Evolutionary conservation across 2,113 vertebrate genomes (phyloP).

Genomic region (Scophthalmus maximus): DNA sequence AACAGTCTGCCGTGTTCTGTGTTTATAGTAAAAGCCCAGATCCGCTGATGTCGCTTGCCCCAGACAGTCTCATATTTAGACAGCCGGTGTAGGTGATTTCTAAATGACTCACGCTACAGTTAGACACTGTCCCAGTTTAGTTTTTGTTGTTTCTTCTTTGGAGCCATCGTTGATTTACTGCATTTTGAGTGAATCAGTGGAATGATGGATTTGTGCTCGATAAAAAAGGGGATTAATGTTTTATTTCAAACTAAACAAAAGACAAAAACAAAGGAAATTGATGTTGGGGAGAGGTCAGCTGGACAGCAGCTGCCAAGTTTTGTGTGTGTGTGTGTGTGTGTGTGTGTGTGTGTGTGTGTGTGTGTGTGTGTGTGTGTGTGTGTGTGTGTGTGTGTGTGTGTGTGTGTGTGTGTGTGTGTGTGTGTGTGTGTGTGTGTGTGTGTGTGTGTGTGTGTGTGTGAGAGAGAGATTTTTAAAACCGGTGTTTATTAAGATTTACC

Average conservation of each 20-base stretch:
- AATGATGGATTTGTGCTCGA: constrained; percentile 46
- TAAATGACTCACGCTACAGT: constrained; percentile 42
- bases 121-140: constrained; percentile 32
- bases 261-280: constrained; percentile 33
- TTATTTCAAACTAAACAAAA: constrained; percentile 62
- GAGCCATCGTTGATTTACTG: constrained; percentile 21
- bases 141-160: constrained; percentile 2
- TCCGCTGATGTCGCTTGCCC: constrained; percentile 64
- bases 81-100: constrained; percentile 51
- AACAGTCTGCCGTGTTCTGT: constrained; percentile 65
- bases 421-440: too few species aligned
- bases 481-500: too few species aligned
- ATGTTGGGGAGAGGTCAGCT: constrained; percentile 55
- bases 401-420: too few species aligned
- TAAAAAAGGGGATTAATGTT: constrained; percentile 44
- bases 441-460: too few species aligned
- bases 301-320: constrained; percentile 58
- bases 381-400: too few species aligned
- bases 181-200: constrained; percentile 12
- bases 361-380: too few species aligned
- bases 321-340: too few species aligned
- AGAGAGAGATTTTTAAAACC: too few species aligned
- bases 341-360: too few species aligned
- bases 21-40: constrained; percentile 60
- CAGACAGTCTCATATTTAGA: constrained; percentile 50